These are phyloP conservation scores for Tauraco erythrolophus DNA, from an alignment of 2,113 vertebrate species.

Conservation along the genomic window DNA sequence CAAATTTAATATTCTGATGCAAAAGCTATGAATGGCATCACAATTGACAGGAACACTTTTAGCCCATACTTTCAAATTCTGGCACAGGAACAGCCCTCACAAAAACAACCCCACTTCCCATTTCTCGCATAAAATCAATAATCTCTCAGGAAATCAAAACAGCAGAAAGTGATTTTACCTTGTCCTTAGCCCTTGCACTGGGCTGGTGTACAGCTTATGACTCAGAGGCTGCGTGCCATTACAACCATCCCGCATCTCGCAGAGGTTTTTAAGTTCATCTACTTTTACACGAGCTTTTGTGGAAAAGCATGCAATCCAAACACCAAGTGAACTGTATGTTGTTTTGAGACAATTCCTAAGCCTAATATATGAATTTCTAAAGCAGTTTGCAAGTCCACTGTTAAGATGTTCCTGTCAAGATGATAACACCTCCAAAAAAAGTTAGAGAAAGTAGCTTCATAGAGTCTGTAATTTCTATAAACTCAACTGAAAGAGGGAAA, in stretches of 20 bases:
- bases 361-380: neutral
- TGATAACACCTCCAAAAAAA: neutral
- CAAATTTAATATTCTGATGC: neutral
- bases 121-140: neutral
- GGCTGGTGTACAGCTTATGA: neutral
- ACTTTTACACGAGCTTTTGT: neutral
- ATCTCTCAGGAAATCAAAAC: neutral
- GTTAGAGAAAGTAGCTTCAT: neutral
- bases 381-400: neutral
- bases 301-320: neutral
- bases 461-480: neutral
- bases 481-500: neutral
- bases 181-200: neutral
- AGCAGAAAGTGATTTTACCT: neutral
- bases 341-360: neutral
- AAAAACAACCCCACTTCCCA: neutral
- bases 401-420: neutral
- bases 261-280: neutral
- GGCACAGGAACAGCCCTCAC: neutral
- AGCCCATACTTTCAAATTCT: neutral
- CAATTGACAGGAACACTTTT: neutral
- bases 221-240: neutral
- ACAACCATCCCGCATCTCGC: neutral
- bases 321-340: neutral
- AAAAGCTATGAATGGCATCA: neutral